These are phyloP conservation scores for Pterostichus madidus DNA, from an alignment of 2,888 invertebrate species.

Conservation along the genomic window DNA sequence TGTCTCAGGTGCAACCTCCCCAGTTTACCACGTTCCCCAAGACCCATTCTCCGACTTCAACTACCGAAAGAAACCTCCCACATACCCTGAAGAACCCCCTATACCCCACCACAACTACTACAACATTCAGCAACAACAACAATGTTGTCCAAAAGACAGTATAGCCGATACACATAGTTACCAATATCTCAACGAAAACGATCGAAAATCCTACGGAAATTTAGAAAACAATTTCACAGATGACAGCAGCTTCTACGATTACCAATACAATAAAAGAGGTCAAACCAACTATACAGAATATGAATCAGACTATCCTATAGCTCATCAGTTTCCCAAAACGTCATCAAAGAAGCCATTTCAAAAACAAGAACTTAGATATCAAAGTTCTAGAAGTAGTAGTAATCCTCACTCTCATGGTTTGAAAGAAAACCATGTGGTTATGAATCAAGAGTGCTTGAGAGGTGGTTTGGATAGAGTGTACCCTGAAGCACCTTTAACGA, in stretches of 20 bases:
- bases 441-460: conserved; percentile 45
- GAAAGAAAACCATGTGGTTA: conserved; percentile 56
- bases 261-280: conserved; percentile 43
- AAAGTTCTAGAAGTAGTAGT: conserved; percentile 34
- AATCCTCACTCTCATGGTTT: conserved; percentile 43
- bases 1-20: conserved; percentile 61
- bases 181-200: conserved; percentile 61
- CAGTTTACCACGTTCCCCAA: conserved; percentile 64
- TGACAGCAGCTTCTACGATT: conserved; percentile 59
- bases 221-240: conserved; percentile 44
- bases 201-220: conserved; percentile 49
- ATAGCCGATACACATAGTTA: conserved; percentile 64
- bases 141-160: conserved; percentile 58
- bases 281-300: conserved; percentile 49
- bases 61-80: conserved; percentile 53
- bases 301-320: conserved; percentile 60
- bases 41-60: conserved; percentile 59
- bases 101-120: conserved; percentile 54
- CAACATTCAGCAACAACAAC: conserved; percentile 54
- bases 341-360: conserved; percentile 51
- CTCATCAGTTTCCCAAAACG: conserved; percentile 31
- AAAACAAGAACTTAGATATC: conserved; percentile 54
- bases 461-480: conserved; percentile 60
- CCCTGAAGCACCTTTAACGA: conserved; percentile 59
- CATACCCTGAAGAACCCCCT: conserved; percentile 27